A percentile compares a stretch with the other conserved stretches of the same genome.
phyloP scores from a whole-genome alignment of 1,140 invertebrate species.

The Calliphora vicina region DNA sequence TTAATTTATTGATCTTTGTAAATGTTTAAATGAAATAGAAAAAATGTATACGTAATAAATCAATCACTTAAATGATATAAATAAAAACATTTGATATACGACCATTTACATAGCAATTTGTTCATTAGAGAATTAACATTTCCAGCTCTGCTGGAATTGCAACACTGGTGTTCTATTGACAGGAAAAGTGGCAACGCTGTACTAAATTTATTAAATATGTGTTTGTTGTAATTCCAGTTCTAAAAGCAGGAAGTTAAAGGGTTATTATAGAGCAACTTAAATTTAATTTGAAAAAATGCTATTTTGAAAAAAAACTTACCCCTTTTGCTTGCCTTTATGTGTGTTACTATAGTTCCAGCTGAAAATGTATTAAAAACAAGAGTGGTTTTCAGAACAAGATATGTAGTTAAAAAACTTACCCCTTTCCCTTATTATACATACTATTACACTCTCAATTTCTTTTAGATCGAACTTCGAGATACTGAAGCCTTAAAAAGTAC shows the following conservation, averaged over 20 bases:
- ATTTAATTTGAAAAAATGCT: too few species aligned
- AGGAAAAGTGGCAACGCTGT: not conserved
- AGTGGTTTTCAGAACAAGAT: too few species aligned
- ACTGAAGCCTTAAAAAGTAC: constrained; percentile 8
- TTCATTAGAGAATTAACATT: not conserved
- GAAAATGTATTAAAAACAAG: too few species aligned
- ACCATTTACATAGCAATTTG: not conserved
- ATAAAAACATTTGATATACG: not conserved
- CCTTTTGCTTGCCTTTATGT: too few species aligned
- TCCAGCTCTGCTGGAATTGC: not conserved
- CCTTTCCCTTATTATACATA: too few species aligned
- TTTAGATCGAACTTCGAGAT: too few species aligned
- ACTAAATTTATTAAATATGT: too few species aligned
- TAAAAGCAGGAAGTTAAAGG: not conserved
- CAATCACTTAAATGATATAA: not conserved
- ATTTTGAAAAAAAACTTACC: not conserved
- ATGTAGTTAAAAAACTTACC: too few species aligned
- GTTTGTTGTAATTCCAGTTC: not conserved
- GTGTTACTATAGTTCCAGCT: too few species aligned
- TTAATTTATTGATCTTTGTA: not conserved
- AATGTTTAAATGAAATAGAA: not conserved
- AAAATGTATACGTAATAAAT: not conserved
- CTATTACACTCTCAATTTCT: too few species aligned
- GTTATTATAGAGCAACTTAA: too few species aligned
- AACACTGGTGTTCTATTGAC: not conserved